A percentile compares a stretch with the other conserved stretches of the same genome.
Conservation (phyloP, 2,888 invertebrate genomes). For the Saturnia japonica region DNA sequence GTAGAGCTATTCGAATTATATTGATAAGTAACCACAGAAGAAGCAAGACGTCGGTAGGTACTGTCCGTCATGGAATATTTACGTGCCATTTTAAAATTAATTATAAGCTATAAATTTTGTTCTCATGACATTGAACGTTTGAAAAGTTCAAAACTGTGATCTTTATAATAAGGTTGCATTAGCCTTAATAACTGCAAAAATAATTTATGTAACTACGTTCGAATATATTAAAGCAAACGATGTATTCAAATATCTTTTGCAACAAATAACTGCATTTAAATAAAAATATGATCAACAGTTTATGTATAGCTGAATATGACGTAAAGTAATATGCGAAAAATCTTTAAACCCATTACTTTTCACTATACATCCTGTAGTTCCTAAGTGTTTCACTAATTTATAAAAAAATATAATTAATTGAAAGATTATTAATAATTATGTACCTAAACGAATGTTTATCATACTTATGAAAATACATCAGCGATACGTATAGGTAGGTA, state of each 20-base stretch:
- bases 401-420: neutral
- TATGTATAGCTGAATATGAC: neutral
- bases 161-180: neutral
- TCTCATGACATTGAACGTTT: neutral
- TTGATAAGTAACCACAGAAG: neutral
- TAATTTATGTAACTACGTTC: neutral
- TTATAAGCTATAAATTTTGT: neutral
- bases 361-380: neutral
- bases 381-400: neutral
- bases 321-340: neutral
- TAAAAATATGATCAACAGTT: neutral
- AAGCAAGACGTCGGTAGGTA: neutral
- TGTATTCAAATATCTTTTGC: neutral
- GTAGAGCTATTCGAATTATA: neutral
- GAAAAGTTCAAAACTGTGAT: slow-evolving; percentile 2
- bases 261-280: neutral
- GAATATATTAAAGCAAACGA: neutral
- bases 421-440: no score
- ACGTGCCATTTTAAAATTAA: neutral
- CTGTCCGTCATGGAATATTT: neutral
- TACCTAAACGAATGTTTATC: no score
- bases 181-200: slow-evolving; percentile 1
- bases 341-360: neutral
- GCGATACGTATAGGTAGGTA: no score
- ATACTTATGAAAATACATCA: no score